Base-by-base conservation (phyloP, 2,888 invertebrate species). In the Amphipoea oculea region DNA sequence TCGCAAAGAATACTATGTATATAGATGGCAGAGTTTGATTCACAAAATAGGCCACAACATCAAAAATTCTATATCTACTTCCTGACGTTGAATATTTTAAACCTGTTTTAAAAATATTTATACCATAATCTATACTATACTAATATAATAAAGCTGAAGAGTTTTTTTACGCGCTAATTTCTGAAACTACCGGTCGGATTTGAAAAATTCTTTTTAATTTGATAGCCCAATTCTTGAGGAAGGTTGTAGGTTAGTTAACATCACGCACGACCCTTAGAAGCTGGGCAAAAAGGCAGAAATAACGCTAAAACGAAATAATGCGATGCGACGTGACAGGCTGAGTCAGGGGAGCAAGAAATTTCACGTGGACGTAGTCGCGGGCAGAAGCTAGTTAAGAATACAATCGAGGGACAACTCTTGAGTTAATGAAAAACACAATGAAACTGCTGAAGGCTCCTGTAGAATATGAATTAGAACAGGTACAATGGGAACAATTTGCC, bases 381-480 rank as follows among this genome's bases (percentile, higher is more conserved):
- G 1, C 6, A 51, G 6, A 51, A 51, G 17, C 51, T 51, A 62
- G 23, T n/a, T 11, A 60, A n/a, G n/a, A n/a, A 60, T 12, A 60
- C 11, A 60, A 60, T 60, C 11, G 2, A n/a, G 45, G 4, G 29
- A 36, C 4, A 65, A n/a, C 9, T 20, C 14, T 78, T 9, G 45
- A 29, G 7, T 40, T 29, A 11, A 40, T 40, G n/a, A 78, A n/a
- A 54, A 20, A 76, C 40, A 76, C 45, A 79, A 78, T 66, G 11
- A 68, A 68, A 40, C 11, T 14, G n/a, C 36, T 48, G 57, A 51
- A 23, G 12, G 40, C 48, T 20, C 4, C 29, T 40, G 40, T 20
- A 23, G 48, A 68, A 60, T 79, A 68, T 42, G 3, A 79, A 79
- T 78, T 29, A 60, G 57, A 60, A 29, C 29, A 69, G 48, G 48